phyloP scores from a whole-genome alignment of 2,113 vertebrate genomes.

The Marcusenius ussheri region DNA sequence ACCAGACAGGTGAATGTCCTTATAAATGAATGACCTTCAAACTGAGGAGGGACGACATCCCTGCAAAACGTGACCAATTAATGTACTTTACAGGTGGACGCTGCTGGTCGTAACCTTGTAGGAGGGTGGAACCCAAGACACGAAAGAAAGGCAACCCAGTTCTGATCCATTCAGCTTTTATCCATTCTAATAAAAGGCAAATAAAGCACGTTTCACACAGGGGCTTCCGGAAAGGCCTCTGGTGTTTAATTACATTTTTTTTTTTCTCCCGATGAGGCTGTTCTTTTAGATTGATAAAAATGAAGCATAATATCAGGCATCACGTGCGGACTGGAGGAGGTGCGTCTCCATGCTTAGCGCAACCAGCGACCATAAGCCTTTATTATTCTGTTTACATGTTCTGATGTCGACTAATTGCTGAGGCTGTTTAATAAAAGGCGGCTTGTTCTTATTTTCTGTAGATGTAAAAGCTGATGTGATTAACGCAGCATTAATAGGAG shows the following conservation, averaged over 20 bases:
- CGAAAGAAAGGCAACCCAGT: background rate
- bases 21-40: background rate
- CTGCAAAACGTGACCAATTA: background rate
- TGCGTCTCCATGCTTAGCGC: background rate
- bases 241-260: constrained; percentile 6
- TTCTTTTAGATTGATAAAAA: constrained; percentile 12
- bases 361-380: background rate
- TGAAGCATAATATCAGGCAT: background rate
- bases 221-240: background rate
- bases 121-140: background rate
- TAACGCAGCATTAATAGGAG: background rate
- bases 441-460: background rate
- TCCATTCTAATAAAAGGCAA: background rate
- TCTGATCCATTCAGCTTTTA: background rate
- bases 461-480: background rate
- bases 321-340: background rate
- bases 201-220: background rate
- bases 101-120: background rate
- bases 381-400: background rate
- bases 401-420: background rate
- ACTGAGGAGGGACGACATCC: background rate
- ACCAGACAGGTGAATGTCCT: background rate
- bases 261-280: background rate
- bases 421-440: background rate
- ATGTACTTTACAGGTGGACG: background rate